Evolutionary conservation across 2,888 invertebrate species (phyloP).

Genomic region (Lycocerus yunnanus): DNA sequence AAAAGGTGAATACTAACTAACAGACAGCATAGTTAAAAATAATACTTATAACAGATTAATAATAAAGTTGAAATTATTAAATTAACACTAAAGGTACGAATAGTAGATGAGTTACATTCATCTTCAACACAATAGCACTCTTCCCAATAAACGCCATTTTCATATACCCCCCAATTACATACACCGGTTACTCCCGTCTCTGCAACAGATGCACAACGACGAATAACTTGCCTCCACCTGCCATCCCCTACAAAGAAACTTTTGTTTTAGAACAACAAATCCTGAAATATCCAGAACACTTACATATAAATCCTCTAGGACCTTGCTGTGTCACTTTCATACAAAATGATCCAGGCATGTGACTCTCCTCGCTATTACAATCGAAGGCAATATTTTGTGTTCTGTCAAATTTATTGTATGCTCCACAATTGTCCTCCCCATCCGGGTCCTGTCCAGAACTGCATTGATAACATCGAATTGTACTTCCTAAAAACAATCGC

Average conservation of each 20-base stretch:
- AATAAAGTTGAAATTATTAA: slow-evolving; percentile 6
- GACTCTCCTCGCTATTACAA: slow-evolving; percentile 91
- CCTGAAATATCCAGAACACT: slow-evolving; percentile 54
- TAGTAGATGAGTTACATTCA: slow-evolving; percentile 72
- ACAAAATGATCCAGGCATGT: slow-evolving; percentile 94
- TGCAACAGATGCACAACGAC: slow-evolving; percentile 87
- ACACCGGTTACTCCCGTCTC: slow-evolving; percentile 93
- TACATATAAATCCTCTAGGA: slow-evolving; percentile 92
- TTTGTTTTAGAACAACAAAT: neutral
- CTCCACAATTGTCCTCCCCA: slow-evolving; percentile 87
- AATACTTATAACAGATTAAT: slow-evolving; percentile 6
- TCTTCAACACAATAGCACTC: slow-evolving; percentile 95
- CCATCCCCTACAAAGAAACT: slow-evolving; percentile 80
- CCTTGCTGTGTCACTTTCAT: slow-evolving; percentile 94
- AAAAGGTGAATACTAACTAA: neutral
- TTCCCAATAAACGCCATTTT: slow-evolving; percentile 95
- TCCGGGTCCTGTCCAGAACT: slow-evolving; percentile 82
- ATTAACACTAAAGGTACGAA: slow-evolving; percentile 6
- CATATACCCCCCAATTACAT: slow-evolving; percentile 94
- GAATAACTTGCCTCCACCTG: slow-evolving; percentile 88
- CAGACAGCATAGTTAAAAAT: neutral
- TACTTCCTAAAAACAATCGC: slow-evolving; percentile 57
- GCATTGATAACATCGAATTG: slow-evolving; percentile 93
- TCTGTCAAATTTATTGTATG: slow-evolving; percentile 83
- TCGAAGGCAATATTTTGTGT: slow-evolving; percentile 88